Conservation (phyloP, 2,888 invertebrate genomes). For the Cephus rjabovi region DNA sequence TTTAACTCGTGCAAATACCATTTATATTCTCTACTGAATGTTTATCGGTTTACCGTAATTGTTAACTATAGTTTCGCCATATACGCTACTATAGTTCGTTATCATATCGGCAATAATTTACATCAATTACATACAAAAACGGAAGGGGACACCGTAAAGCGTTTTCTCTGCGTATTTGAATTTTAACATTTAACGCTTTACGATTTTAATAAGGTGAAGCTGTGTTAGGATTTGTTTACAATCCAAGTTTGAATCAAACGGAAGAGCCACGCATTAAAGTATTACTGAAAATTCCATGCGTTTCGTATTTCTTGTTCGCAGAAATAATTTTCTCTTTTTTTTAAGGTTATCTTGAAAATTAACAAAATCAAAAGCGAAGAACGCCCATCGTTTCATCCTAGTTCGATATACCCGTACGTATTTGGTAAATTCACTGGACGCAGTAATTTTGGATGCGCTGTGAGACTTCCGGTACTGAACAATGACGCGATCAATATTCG, state of each 20-base stretch:
- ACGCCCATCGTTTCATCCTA: neutral
- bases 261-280: neutral
- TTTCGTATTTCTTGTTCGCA: neutral
- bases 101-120: slow-evolving; percentile 59
- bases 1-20: slow-evolving; percentile 39
- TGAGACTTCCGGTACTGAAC: neutral
- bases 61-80: slow-evolving; percentile 38
- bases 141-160: neutral
- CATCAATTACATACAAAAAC: slow-evolving; percentile 36
- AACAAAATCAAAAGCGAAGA: neutral
- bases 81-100: slow-evolving; percentile 31
- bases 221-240: neutral
- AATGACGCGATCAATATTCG: neutral
- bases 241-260: neutral
- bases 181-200: neutral
- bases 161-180: neutral
- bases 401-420: neutral
- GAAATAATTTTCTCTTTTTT: neutral
- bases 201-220: slow-evolving; percentile 6
- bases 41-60: slow-evolving; percentile 35
- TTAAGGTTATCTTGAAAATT: neutral
- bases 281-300: neutral
- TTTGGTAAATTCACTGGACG: slow-evolving; percentile 2
- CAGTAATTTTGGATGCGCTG: neutral
- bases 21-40: slow-evolving; percentile 11